Conservation (phyloP, 1,140 invertebrate genomes). For the Arion vulgaris region DNA sequence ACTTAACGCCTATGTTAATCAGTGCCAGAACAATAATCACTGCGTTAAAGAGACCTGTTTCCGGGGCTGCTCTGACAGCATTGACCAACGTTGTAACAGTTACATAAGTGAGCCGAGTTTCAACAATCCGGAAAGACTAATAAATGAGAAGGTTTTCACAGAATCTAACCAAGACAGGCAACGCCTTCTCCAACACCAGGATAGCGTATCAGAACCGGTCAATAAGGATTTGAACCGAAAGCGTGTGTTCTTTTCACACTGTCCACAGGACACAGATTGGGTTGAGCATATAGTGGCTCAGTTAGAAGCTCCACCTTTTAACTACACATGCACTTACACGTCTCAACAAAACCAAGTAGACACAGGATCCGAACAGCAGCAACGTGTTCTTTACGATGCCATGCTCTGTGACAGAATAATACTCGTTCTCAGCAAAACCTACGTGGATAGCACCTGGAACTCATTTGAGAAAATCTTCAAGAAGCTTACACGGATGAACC, state of each 20-base stretch:
- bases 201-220: constrained; percentile 50
- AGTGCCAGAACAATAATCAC: constrained; percentile 11
- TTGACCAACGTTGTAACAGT: not conserved
- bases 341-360: constrained; percentile 42
- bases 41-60: constrained; percentile 3
- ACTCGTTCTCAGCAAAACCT: constrained; percentile 58
- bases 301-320: constrained; percentile 58
- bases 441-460: constrained; percentile 58
- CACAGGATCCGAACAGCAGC: constrained; percentile 39
- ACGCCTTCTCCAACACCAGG: constrained; percentile 26
- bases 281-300: constrained; percentile 55
- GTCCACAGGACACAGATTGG: constrained; percentile 59
- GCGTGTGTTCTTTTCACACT: constrained; percentile 67
- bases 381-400: constrained; percentile 61
- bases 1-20: not conserved
- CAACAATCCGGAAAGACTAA: not conserved
- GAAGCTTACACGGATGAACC: constrained; percentile 59
- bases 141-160: not conserved
- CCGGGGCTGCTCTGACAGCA: not conserved
- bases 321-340: constrained; percentile 59
- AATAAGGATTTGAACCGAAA: constrained; percentile 62
- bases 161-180: not conserved
- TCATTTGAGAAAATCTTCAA: constrained; percentile 61
- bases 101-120: not conserved
- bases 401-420: constrained; percentile 67